phyloP scores from a whole-genome alignment of 2,113 vertebrate species.

The Cygnus buccinator region DNA sequence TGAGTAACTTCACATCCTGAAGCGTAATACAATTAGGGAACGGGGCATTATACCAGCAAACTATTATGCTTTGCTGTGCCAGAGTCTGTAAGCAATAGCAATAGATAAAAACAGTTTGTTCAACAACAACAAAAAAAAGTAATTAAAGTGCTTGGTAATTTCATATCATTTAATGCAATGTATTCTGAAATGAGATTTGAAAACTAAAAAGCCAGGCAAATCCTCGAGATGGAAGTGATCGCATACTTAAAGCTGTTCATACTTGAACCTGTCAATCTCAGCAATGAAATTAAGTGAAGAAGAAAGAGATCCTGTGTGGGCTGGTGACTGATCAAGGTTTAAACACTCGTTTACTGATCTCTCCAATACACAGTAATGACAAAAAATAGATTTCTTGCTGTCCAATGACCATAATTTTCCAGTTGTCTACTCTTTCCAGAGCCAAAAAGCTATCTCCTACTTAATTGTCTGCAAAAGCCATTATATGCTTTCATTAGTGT shows the following conservation, averaged over 20 bases:
- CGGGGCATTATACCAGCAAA: not conserved
- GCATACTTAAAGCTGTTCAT: conserved; percentile 35
- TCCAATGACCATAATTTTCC: conserved; percentile 45
- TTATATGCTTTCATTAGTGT: not conserved
- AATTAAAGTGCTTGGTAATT: conserved; percentile 51
- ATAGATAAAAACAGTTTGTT: not conserved
- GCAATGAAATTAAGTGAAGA: conserved; percentile 32
- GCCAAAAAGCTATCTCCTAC: not conserved
- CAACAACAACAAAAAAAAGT: not conserved
- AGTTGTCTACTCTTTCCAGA: conserved; percentile 33
- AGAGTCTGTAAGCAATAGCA: not conserved
- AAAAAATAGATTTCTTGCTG: conserved; percentile 34
- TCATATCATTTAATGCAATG: conserved; percentile 12
- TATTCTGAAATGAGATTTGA: conserved; percentile 40
- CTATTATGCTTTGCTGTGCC: not conserved
- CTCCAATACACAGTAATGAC: conserved; percentile 16
- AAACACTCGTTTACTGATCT: conserved; percentile 23
- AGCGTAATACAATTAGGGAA: not conserved
- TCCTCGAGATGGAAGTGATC: conserved; percentile 14
- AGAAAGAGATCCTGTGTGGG: conserved; percentile 37
- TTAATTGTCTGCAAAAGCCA: conserved; percentile 25
- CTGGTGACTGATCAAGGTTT: conserved; percentile 26
- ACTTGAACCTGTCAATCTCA: conserved; percentile 32
- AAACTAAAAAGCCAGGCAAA: conserved; percentile 38
- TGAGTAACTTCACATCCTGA: not conserved